Evolutionary conservation across 2,797 vertebrate genomes (phyloP).

Genomic region (Sebastiscus tertius): DNA sequence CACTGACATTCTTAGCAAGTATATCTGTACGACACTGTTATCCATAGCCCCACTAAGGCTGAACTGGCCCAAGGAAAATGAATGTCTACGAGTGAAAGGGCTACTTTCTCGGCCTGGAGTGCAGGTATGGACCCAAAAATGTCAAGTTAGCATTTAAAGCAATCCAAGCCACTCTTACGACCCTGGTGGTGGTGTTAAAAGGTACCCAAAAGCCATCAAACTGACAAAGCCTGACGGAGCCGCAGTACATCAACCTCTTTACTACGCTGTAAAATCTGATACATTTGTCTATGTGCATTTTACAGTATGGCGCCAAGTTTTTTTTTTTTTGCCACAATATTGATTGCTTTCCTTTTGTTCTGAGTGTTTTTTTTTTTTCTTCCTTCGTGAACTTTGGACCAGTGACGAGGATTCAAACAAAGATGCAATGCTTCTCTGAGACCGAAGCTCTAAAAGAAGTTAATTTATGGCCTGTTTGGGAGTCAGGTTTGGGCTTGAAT

Average conservation of each 20-base stretch:
- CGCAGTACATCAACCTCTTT: conserved; percentile 74
- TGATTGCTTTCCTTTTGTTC: conserved; percentile 56
- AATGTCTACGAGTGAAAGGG: conserved; percentile 10
- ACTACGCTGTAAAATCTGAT: conserved; percentile 71
- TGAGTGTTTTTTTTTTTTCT: conserved; percentile 12
- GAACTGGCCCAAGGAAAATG: not conserved
- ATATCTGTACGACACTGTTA: conserved; percentile 19
- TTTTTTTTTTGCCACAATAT: conserved; percentile 44
- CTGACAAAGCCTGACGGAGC: conserved; percentile 65
- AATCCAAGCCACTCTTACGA: conserved; percentile 63
- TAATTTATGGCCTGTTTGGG: conserved; percentile 86
- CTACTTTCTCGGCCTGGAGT: conserved; percentile 21
- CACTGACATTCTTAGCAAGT: not conserved
- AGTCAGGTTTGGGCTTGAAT: conserved; percentile 83
- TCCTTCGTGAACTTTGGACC: conserved; percentile 54
- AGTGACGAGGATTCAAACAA: conserved; percentile 67
- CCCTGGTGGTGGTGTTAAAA: conserved; percentile 72
- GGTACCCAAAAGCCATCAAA: conserved; percentile 76
- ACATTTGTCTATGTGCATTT: conserved; percentile 71
- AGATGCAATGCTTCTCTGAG: conserved; percentile 78
- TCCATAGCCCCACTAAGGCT: not conserved
- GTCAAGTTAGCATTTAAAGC: conserved; percentile 76
- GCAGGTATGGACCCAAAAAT: conserved; percentile 69
- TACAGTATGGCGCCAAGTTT: conserved; percentile 46
- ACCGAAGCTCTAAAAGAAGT: conserved; percentile 79